Evolutionary conservation across 2,888 invertebrate species (phyloP), one percentile per base, ranked within the genome.

Genomic region (Lathronympha strigana): DNA sequence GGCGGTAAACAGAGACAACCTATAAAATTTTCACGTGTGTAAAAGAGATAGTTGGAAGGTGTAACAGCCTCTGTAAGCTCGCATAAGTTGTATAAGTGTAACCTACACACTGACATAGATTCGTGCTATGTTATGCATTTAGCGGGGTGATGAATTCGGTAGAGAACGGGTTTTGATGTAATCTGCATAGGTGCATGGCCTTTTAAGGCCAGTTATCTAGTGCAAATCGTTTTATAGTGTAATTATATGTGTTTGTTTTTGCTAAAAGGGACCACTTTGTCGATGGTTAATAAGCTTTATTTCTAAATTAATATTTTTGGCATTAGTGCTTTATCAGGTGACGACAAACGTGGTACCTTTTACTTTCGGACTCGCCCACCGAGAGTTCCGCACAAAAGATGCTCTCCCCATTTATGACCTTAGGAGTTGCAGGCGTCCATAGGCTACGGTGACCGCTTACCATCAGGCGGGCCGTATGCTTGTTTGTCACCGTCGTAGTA

Each of bases 21-120:
- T 47, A 31, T 25, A 19, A 15, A 23, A 38, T 23, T 66, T 40
- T n/a, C 2, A 4, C 23, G 47, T 0, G 77, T 67, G 70, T 1
- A 75, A 80, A 47, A 25, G 76, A 70, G 83, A 79, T n/a, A 0
- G 4, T 53, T 55, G 61, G 19, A 13, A 11, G 25, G 68, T 61
- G 31, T 67, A 68, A 71, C 71, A 81, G 81, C 82, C 85, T 82
- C 82, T 80, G 23, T 79, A 83, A 87, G 84, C 82, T 85, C 67
- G 45, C 57, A 19, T 31, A 31, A 21, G 57, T 57, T 21, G 57
- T 57, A 45, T 74, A 74, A 76, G 70, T 71, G 70, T 73, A 73
- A 69, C 76, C 76, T 76, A 74, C 68, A 74, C 74, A 76, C 72
- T 80, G 80, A 81, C 77, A 78, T 73, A 78, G 72, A 80, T 81